Evolutionary conservation across 2,888 invertebrate species (phyloP).

Genomic region (Sinelater perroti): DNA sequence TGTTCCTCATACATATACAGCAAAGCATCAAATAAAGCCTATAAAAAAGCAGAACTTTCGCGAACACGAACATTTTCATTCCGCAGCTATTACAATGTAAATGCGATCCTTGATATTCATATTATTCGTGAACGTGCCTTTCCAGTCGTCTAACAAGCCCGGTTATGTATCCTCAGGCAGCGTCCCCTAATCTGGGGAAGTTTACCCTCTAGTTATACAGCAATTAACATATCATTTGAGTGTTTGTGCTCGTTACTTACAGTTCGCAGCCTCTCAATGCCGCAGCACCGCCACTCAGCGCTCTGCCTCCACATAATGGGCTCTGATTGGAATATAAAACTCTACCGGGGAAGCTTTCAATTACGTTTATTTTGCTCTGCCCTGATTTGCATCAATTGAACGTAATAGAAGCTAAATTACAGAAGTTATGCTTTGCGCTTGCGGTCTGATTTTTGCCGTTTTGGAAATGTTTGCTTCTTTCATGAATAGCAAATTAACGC

Average conservation of each 20-base stretch:
- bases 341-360: slow-evolving; percentile 51
- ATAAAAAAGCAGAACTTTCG: slow-evolving; percentile 23
- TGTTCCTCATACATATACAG: background rate
- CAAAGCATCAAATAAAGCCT: slow-evolving; percentile 18
- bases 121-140: slow-evolving; percentile 58
- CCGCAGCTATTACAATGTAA: slow-evolving; percentile 46
- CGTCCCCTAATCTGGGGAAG: slow-evolving; percentile 47
- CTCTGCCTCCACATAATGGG: slow-evolving; percentile 49
- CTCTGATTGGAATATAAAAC: slow-evolving; percentile 54
- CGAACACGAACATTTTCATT: slow-evolving; percentile 33
- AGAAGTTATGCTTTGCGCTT: slow-evolving; percentile 34
- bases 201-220: slow-evolving; percentile 56
- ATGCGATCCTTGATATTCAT: slow-evolving; percentile 55
- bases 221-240: slow-evolving; percentile 59
- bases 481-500: slow-evolving; percentile 30
- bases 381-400: slow-evolving; percentile 50
- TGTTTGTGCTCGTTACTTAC: slow-evolving; percentile 54
- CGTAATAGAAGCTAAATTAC: slow-evolving; percentile 50
- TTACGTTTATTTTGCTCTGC: slow-evolving; percentile 51
- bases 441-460: slow-evolving; percentile 31
- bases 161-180: slow-evolving; percentile 50
- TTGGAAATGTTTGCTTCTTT: slow-evolving; percentile 31
- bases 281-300: slow-evolving; percentile 40
- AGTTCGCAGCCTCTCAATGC: slow-evolving; percentile 50
- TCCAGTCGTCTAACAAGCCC: slow-evolving; percentile 54